Percentiles rank a stretch among this genome's conserved stretches.
Conservation (phyloP, 2,113 vertebrate species). For the Pelodiscus sinensis region DNA sequence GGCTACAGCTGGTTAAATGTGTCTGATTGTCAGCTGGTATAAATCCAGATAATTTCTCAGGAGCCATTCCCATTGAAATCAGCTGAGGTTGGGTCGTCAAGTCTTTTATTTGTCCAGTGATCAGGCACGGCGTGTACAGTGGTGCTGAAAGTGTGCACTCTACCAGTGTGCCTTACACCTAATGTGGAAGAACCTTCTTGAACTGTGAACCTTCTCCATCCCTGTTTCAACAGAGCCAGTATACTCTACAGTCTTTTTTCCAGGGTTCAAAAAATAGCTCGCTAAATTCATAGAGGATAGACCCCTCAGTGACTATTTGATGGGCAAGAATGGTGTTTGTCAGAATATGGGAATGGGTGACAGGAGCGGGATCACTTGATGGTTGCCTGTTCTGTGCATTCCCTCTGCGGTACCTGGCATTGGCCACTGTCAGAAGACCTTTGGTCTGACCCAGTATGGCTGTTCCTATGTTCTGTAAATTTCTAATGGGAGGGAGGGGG, state of each 20-base stretch:
- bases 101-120: neutral
- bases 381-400: no score
- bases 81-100: neutral
- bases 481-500: neutral
- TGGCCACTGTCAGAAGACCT: no score
- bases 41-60: neutral
- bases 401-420: no score
- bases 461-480: neutral
- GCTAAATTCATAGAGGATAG: no score
- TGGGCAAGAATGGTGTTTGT: no score
- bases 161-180: neutral
- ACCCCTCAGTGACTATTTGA: no score
- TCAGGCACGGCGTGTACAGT: neutral
- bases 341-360: no score
- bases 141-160: neutral
- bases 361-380: no score
- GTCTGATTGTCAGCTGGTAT: neutral
- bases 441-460: no score
- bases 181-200: neutral
- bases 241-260: accelerated
- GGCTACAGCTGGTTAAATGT: accelerated
- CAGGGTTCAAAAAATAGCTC: no score
- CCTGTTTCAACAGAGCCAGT: neutral
- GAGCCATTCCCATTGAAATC: neutral
- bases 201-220: neutral